Evolutionary conservation across 2,888 invertebrate genomes (phyloP).

Genomic region (Phoenoteleia sp.): DNA sequence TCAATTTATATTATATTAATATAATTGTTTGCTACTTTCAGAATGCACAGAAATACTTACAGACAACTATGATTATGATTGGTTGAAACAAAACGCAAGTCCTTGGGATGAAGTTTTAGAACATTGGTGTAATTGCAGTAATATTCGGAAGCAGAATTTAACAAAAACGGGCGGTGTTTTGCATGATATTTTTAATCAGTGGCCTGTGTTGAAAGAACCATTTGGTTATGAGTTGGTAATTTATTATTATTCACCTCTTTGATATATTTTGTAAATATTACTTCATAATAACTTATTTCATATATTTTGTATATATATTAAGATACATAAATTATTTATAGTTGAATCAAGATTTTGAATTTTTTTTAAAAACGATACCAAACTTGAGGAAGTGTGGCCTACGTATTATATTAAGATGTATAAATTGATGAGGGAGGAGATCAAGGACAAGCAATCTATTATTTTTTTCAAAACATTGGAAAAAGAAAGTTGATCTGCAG

Average conservation of each 20-base stretch:
- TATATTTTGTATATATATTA: too few relatives aligned
- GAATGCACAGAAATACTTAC: too few relatives aligned
- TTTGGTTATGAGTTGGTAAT: slow-evolving; percentile 13
- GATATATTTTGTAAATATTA: too few relatives aligned
- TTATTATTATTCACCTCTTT: too few relatives aligned
- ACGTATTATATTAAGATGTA: background rate
- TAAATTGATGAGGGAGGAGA: background rate
- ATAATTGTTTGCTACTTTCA: too few relatives aligned
- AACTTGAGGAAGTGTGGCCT: background rate
- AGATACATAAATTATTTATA: background rate
- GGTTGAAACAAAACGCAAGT: background rate
- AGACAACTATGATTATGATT: background rate
- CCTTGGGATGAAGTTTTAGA: slow-evolving; percentile 1
- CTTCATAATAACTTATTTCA: too few relatives aligned
- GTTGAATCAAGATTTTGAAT: background rate
- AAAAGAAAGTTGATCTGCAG: background rate
- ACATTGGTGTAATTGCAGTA: slow-evolving; percentile 2
- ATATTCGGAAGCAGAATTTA: background rate
- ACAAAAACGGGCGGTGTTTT: background rate
- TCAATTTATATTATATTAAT: too few relatives aligned
- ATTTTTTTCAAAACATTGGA: background rate
- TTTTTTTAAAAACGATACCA: background rate
- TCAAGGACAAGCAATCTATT: background rate
- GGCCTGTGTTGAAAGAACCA: slow-evolving; percentile 12
- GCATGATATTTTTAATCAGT: slow-evolving; percentile 8